Percentiles rank a stretch among this genome's conserved stretches.
Conservation (phyloP, 2,797 vertebrate genomes). For the Sebastes elongatus region DNA sequence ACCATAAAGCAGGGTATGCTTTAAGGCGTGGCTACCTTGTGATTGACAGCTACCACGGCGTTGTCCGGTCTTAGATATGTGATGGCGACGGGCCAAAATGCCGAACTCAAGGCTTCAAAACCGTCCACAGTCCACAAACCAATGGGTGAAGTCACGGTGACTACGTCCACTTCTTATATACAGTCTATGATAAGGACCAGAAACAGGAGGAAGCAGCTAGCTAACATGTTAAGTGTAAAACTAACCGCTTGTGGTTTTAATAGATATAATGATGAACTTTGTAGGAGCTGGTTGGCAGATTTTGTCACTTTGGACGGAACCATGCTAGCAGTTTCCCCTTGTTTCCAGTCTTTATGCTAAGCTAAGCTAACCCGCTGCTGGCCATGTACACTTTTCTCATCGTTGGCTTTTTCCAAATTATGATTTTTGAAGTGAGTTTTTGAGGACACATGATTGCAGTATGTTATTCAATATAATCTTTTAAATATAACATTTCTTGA, state of each 20-base stretch:
- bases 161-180: too few relatives aligned
- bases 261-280: neutral
- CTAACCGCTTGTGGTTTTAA: neutral
- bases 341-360: neutral
- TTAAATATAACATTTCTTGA: neutral
- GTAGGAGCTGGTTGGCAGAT: neutral
- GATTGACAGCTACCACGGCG: too few relatives aligned
- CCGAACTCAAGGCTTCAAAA: too few relatives aligned
- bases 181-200: neutral
- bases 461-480: neutral
- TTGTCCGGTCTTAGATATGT: too few relatives aligned
- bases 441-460: neutral
- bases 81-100: too few relatives aligned
- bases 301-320: neutral
- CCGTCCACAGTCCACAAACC: too few relatives aligned
- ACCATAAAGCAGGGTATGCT: too few relatives aligned
- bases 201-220: neutral
- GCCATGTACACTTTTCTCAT: neutral
- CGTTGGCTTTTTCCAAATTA: neutral
- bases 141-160: too few relatives aligned
- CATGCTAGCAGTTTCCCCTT: neutral
- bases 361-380: neutral
- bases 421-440: neutral
- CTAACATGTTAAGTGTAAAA: neutral
- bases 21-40: too few relatives aligned